Conservation (phyloP, 1,140 invertebrate genomes). For the Agraylea sexmaculata region DNA sequence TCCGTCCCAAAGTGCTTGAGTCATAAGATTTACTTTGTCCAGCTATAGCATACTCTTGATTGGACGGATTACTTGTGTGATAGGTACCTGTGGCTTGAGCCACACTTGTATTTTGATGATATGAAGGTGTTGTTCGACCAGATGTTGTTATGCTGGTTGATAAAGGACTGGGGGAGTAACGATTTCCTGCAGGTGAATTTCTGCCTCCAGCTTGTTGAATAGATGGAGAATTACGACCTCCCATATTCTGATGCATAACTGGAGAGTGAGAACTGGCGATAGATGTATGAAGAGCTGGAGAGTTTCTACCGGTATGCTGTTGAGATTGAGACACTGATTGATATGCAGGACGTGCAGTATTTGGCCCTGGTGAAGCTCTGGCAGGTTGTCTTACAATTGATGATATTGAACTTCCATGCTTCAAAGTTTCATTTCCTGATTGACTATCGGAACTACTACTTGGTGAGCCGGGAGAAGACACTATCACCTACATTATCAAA, state of each 20-base stretch:
- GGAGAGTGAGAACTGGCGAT: slow-evolving; percentile 9
- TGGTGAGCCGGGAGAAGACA: slow-evolving; percentile 61
- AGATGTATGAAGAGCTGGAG: slow-evolving; percentile 7
- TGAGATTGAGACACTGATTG: slow-evolving; percentile 23
- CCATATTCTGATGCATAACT: slow-evolving; percentile 23
- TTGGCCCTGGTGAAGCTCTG: slow-evolving; percentile 24
- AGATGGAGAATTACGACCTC: slow-evolving; percentile 15
- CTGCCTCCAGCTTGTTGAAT: not conserved
- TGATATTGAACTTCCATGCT: slow-evolving; percentile 42
- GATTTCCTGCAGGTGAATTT: slow-evolving; percentile 17
- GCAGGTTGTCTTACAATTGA: slow-evolving; percentile 36
- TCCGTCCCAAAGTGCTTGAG: slow-evolving; percentile 22
- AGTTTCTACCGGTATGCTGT: slow-evolving; percentile 8
- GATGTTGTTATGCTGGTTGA: slow-evolving; percentile 21
- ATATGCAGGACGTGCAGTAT: slow-evolving; percentile 28
- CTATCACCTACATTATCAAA: slow-evolving; percentile 46
- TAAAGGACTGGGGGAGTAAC: slow-evolving; percentile 22
- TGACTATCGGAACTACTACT: slow-evolving; percentile 53
- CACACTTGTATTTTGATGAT: slow-evolving; percentile 5
- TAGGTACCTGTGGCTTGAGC: slow-evolving; percentile 18
- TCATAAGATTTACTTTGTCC: slow-evolving; percentile 25
- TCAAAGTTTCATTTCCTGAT: slow-evolving; percentile 53
- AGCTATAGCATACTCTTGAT: slow-evolving; percentile 23
- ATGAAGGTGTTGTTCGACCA: slow-evolving; percentile 19
- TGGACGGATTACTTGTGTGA: slow-evolving; percentile 24